Evolutionary conservation across 2,113 vertebrate genomes (phyloP).

Genomic region (Neomonachus schauinslandi): DNA sequence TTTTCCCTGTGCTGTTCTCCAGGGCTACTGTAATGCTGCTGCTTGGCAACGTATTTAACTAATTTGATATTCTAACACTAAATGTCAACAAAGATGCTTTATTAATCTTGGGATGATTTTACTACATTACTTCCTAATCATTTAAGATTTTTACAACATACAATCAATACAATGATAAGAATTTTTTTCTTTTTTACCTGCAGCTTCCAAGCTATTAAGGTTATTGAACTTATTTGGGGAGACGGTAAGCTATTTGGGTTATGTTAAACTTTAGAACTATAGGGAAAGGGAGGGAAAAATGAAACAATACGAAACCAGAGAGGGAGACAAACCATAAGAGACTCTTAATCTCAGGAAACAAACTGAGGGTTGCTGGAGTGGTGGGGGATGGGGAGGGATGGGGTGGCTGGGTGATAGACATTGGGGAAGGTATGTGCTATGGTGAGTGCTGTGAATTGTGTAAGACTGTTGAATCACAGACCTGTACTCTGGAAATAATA

Average conservation of each 20-base stretch:
- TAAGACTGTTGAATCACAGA: too few relatives aligned
- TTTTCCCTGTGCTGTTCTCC: background rate
- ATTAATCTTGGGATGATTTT: background rate
- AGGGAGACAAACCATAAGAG: too few relatives aligned
- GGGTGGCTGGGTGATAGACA: too few relatives aligned
- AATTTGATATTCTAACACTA: background rate
- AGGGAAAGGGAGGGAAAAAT: too few relatives aligned
- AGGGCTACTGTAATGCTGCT: background rate
- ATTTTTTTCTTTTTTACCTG: background rate
- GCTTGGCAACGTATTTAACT: too few relatives aligned
- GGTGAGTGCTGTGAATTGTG: too few relatives aligned
- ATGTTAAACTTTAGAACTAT: background rate
- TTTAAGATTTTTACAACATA: background rate
- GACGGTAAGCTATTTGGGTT: background rate
- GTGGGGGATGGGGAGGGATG: too few relatives aligned
- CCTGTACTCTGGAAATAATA: too few relatives aligned
- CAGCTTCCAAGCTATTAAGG: background rate
- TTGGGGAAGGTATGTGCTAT: too few relatives aligned
- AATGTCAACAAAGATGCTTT: background rate
- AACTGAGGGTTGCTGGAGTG: too few relatives aligned
- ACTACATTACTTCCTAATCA: background rate
- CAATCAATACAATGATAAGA: background rate
- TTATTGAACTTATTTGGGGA: background rate
- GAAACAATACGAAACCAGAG: too few relatives aligned
- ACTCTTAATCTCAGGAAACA: too few relatives aligned